Conservation (phyloP, 2,113 vertebrate species). For the Ursus arctos region DNA sequence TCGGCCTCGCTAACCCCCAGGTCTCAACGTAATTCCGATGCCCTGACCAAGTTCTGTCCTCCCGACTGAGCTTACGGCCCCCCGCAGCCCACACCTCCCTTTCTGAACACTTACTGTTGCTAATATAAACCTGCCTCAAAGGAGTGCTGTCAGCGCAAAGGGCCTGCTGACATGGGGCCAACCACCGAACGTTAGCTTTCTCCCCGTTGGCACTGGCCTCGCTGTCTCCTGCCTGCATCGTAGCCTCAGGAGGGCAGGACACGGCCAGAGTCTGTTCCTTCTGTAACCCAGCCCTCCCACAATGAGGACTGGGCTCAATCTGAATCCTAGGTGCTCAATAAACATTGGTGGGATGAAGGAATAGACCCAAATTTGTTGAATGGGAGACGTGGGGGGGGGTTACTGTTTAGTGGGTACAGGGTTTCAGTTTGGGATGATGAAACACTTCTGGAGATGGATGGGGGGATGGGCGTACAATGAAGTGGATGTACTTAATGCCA, state of each 20-base stretch:
- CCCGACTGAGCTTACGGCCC: not conserved
- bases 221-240: too few relatives aligned
- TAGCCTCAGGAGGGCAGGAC: not conserved
- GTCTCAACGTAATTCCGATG: not conserved
- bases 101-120: not conserved
- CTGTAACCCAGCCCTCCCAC: not conserved
- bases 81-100: not conserved
- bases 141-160: not conserved
- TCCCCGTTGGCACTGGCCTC: too few relatives aligned
- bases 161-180: not conserved
- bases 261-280: not conserved
- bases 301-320: not conserved
- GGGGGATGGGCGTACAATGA: rapidly evolving
- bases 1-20: not conserved
- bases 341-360: not conserved
- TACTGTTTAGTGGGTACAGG: not conserved
- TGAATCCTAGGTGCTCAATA: not conserved
- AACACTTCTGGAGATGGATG: not conserved
- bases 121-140: not conserved
- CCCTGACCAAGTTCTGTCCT: not conserved
- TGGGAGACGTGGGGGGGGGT: too few relatives aligned
- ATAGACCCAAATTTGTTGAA: not conserved
- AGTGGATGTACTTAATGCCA: not conserved
- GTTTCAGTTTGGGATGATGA: not conserved
- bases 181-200: not conserved